Base-by-base conservation (phyloP, 2,113 vertebrate species). In the Eurystomus gularis region DNA sequence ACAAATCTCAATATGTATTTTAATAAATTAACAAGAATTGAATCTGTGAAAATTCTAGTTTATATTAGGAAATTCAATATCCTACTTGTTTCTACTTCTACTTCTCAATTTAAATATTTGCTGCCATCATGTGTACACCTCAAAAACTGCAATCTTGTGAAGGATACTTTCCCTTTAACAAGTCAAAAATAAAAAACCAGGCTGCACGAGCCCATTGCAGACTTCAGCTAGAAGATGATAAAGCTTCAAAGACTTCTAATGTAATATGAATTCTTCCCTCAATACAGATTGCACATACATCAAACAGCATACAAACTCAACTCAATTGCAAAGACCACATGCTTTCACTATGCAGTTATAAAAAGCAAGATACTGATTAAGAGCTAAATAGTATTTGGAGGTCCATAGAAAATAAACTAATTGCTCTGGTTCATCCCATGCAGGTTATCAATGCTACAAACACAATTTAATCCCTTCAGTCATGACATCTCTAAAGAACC, bases 51-150 rank as follows among this genome's bases (percentile, higher is more conserved):
- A 86, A 84, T n/a, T 68, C 20, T 68, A 17, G 11, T 54, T 93
- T 49, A 14, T 25, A 40, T 69, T 21, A 71, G 7, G 48, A 82
- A 88, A 84, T 48, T 10, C 39, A 83, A 17, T 18, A 90, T 13
- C 48, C 48, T 76, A 16, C 39, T 35, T 73, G n/a, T 13, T 44
- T 11, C 23, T 7, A 40, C 10, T 9, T 31, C 0, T n/a, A n/a
- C 71, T 93, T 76, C 57, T 17, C 89, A 66, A 76, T 52, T n/a
- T 54, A 93, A 95, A 86, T 70, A 81, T 97, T 87, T 98, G 97
- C 96, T 98, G 98, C 98, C 98, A 97, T 73, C 98, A 5, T 46
- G 98, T 95, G 98, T 93, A 65, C 86, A 85, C 17, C 82, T 92
- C 15, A 93, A 69, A 91, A 94, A 97, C 79, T 97, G 93, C 97